Conservation (phyloP, 2,888 invertebrate genomes). For the Falcaria lacertinaria region DNA sequence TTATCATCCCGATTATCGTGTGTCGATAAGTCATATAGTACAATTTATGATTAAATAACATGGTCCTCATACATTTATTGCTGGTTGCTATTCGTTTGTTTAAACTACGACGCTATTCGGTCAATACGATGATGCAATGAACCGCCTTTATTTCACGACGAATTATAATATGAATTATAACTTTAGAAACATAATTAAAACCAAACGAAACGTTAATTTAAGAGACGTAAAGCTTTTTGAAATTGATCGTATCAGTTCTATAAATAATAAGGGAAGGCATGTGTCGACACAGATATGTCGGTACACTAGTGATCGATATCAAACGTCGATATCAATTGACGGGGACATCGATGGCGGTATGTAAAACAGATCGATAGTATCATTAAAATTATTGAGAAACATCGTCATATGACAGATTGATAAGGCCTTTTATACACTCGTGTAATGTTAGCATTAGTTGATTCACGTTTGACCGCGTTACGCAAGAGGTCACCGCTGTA, state of each 20-base stretch:
- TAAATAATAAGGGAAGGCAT: conserved; percentile 4
- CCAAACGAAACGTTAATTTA: background rate
- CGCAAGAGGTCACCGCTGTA: conserved; percentile 20
- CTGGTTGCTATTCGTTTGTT: no score
- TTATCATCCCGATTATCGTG: conserved; percentile 24
- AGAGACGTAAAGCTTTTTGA: no score
- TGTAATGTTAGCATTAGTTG: conserved; percentile 19
- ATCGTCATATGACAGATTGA: conserved; percentile 26
- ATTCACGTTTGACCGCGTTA: conserved; percentile 24
- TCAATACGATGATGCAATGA: background rate
- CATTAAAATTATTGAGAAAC: conserved; percentile 14
- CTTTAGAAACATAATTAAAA: no score
- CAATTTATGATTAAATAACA: background rate
- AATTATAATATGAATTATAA: no score
- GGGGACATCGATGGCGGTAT: conserved; percentile 2
- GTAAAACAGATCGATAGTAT: background rate
- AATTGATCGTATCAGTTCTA: conserved; percentile 1
- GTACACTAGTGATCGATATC: background rate
- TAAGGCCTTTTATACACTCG: conserved; percentile 17
- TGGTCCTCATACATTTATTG: background rate
- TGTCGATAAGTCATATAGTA: background rate
- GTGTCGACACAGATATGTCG: conserved; percentile 1
- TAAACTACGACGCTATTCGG: background rate
- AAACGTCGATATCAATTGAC: background rate
- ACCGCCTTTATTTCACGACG: background rate